Conservation (phyloP, 30 jellyfish, hydroid and myxozoan species). For the Mastigias papua region DNA sequence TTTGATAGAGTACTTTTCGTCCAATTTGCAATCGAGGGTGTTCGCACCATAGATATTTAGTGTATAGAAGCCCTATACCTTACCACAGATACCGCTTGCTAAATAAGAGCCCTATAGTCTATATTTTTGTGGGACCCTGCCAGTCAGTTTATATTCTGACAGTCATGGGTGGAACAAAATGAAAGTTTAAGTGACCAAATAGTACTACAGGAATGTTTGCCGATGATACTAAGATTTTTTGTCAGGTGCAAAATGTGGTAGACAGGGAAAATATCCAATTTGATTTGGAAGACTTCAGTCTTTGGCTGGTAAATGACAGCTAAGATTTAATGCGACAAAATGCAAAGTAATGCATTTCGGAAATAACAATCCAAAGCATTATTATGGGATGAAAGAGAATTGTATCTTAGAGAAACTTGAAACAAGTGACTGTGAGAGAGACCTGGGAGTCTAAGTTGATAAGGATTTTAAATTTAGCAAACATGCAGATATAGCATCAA, state of each 20-base stretch:
- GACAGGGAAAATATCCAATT: background rate
- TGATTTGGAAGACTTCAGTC: slow-evolving; percentile 13
- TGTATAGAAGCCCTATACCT: too few relatives aligned
- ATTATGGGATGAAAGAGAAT: slow-evolving; percentile 29
- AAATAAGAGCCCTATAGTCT: too few relatives aligned
- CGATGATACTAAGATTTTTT: background rate
- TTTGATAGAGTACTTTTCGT: too few relatives aligned
- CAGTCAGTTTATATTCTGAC: too few relatives aligned
- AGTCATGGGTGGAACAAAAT: too few relatives aligned
- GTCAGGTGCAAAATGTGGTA: background rate
- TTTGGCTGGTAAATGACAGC: slow-evolving; percentile 12
- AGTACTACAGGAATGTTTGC: background rate
- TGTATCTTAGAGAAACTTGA: slow-evolving; percentile 44
- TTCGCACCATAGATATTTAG: too few relatives aligned
- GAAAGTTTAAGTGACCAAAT: too few relatives aligned
- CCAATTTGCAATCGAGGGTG: too few relatives aligned
- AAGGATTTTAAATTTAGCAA: slow-evolving; percentile 49
- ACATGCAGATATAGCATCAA: slow-evolving; percentile 31
- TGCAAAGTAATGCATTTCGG: too few relatives aligned
- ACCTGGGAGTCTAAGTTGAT: slow-evolving; percentile 51
- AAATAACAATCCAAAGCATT: too few relatives aligned
- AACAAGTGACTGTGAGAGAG: slow-evolving; percentile 67
- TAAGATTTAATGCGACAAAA: slow-evolving; percentile 49
- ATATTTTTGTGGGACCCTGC: too few relatives aligned
- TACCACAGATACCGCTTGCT: too few relatives aligned